These are phyloP conservation scores for Cynocephalus volans DNA, from an alignment of 2,113 vertebrate species.

Conservation along the genomic window DNA sequence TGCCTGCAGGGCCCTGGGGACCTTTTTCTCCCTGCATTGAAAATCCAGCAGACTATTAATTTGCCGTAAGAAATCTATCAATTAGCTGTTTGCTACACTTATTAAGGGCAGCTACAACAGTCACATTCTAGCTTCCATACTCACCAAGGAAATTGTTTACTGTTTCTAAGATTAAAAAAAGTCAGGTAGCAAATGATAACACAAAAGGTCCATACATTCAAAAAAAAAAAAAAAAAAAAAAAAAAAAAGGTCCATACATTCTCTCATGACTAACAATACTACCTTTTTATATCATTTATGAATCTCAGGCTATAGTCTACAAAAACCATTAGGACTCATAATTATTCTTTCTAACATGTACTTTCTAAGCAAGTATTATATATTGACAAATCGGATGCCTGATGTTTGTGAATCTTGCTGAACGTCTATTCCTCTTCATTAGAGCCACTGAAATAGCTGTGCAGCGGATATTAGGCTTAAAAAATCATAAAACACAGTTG, in stretches of 20 bases:
- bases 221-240: too few species aligned
- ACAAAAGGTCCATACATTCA: not conserved
- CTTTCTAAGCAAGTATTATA: not conserved
- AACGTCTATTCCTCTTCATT: not conserved
- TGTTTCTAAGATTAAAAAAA: not conserved
- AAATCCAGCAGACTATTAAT: constrained; percentile 40
- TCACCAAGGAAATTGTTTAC: not conserved
- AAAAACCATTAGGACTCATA: not conserved
- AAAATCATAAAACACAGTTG: not conserved
- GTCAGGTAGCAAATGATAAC: not conserved
- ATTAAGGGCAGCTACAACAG: not conserved
- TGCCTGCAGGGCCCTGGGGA: constrained; percentile 96
- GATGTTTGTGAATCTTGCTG: not conserved
- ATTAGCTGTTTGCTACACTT: not conserved
- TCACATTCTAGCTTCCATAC: not conserved
- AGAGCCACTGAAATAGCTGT: not conserved
- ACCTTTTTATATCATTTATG: not conserved
- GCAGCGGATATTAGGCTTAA: not conserved
- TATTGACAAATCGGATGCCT: not conserved
- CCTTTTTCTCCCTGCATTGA: constrained; percentile 96
- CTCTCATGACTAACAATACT: not conserved
- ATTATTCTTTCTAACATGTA: not conserved
- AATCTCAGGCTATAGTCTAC: not conserved
- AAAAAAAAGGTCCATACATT: not conserved
- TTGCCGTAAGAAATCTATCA: not conserved